A percentile compares a stretch with the other conserved stretches of the same genome.
Conservation (phyloP, 2,797 vertebrate species). For the Rhinoraja longicauda region DNA sequence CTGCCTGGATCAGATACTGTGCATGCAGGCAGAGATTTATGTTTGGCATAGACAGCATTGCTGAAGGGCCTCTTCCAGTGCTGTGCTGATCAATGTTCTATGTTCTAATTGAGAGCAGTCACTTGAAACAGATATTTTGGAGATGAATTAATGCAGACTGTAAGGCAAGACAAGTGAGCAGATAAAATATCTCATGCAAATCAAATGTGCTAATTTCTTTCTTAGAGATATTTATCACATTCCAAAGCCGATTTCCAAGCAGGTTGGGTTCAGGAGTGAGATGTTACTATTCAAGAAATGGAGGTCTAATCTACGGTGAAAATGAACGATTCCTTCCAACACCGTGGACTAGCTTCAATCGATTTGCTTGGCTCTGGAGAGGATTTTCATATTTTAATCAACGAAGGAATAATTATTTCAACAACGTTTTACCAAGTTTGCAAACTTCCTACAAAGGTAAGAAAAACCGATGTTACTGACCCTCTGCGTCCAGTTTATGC, state of each 20-base stretch:
- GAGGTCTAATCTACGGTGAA: constrained; percentile 42
- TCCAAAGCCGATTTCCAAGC: constrained; percentile 41
- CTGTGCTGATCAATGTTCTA: too few relatives aligned
- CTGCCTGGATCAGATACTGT: too few relatives aligned
- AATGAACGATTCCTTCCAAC: constrained; percentile 44
- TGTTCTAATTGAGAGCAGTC: background rate
- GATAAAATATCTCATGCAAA: background rate
- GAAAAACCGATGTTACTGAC: background rate
- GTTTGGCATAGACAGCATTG: too few relatives aligned
- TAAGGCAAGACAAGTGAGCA: constrained; percentile 17
- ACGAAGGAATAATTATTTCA: background rate
- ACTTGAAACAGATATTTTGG: background rate
- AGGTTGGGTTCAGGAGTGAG: constrained; percentile 42
- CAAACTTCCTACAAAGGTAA: background rate
- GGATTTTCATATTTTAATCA: constrained; percentile 13
- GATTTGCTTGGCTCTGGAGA: constrained; percentile 37
- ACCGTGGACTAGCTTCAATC: constrained; percentile 42
- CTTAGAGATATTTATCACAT: constrained; percentile 37
- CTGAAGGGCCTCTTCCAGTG: too few relatives aligned
- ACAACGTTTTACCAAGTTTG: background rate
- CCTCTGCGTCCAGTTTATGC: too few relatives aligned
- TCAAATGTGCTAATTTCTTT: background rate
- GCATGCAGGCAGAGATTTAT: too few relatives aligned
- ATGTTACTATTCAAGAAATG: constrained; percentile 43
- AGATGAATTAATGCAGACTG: background rate